Evolutionary conservation across 2,888 invertebrate species (phyloP), one percentile per base, ranked within the genome.

Genomic region (Nephrocerus scutellatus): DNA sequence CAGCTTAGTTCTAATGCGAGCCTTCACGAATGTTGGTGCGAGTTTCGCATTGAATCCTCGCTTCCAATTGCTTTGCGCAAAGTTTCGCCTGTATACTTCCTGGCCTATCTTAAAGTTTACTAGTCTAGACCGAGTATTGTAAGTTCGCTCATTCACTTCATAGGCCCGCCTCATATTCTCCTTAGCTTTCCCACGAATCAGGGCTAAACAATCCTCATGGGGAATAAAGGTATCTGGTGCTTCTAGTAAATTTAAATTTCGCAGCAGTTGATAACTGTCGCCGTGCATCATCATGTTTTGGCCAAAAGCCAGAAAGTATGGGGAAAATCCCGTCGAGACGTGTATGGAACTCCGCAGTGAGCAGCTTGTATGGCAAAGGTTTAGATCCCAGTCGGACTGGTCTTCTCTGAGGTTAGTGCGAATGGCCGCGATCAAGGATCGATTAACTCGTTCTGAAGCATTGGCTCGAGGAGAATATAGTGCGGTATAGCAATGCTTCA

Each of bases 301-400:
- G 2, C 36, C 40, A 16, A 44, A 44, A 3, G 34, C 13, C 1
- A 22, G 33, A 18, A 30, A 36, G 20, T 39, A 43, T 14, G 36
- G 36, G 9, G 36, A 26, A 12, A 36, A 9, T 0, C 19, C 25
- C 3, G 31, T 44, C 5, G 44, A 25, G 6, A 28, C 30, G 12
- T 38, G 44, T 1, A 31, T 18, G 7, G 36, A 26, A 2, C 30
- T 22, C 15, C 37, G 32, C 21, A 44, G 19, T 1, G 34, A 20
- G 12, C 30, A 40, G 18, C 25, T 24, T 6, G 34, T 34, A 6
- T 43, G 13, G 6, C 33, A 25, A 2, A 36, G 10, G 2, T 36
- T 22, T 1, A 8, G 4, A 7, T 28, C 33, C 18, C 34, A 42
- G 1, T 37, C 23, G 5, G 22, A 14, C n/a, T 40, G 34, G 7